These are phyloP conservation scores for Macrocentrus cingulum DNA, from an alignment of 1,140 invertebrate species.

Conservation along the genomic window DNA sequence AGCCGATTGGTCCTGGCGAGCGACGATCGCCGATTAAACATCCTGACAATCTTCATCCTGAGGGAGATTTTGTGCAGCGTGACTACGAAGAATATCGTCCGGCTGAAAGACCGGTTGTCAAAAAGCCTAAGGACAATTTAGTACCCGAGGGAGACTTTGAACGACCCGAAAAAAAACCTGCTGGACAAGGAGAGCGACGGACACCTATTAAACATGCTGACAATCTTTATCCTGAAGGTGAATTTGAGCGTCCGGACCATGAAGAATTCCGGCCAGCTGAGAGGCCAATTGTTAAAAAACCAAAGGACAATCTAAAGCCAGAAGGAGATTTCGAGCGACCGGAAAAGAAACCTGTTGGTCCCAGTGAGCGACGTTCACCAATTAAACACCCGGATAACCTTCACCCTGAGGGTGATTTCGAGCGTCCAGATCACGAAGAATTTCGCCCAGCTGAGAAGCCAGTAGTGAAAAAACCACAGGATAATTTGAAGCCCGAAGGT, in stretches of 20 bases:
- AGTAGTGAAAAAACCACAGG: slow-evolving; percentile 48
- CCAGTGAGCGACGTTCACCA: slow-evolving; percentile 56
- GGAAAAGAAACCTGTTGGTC: slow-evolving; percentile 44
- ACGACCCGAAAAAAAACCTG: slow-evolving; percentile 32
- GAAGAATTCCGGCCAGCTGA: slow-evolving; percentile 43
- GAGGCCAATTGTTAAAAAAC: slow-evolving; percentile 44
- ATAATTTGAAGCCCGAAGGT: slow-evolving; percentile 31
- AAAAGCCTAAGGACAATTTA: slow-evolving; percentile 61
- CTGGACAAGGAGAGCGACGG: slow-evolving; percentile 32
- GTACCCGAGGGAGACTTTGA: slow-evolving; percentile 60
- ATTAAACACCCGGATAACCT: slow-evolving; percentile 59
- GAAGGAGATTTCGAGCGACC: slow-evolving; percentile 53
- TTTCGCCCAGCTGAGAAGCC: slow-evolving; percentile 52
- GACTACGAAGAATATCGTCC: slow-evolving; percentile 56
- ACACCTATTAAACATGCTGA: slow-evolving; percentile 42
- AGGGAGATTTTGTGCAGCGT: slow-evolving; percentile 59
- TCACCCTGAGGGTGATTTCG: slow-evolving; percentile 61
- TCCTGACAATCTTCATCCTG: slow-evolving; percentile 62
- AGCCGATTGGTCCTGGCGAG: slow-evolving; percentile 44
- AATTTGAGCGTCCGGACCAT: slow-evolving; percentile 45
- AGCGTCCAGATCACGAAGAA: slow-evolving; percentile 40
- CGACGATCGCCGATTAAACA: slow-evolving; percentile 57
- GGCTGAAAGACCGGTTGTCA: slow-evolving; percentile 58
- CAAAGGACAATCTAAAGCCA: slow-evolving; percentile 42
- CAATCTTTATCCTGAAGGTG: slow-evolving; percentile 54